Percentiles rank a stretch among this genome's conserved stretches.
These are phyloP conservation scores for Acrobasis suavella DNA, from an alignment of 2,888 invertebrate species.

Conservation along the genomic window DNA sequence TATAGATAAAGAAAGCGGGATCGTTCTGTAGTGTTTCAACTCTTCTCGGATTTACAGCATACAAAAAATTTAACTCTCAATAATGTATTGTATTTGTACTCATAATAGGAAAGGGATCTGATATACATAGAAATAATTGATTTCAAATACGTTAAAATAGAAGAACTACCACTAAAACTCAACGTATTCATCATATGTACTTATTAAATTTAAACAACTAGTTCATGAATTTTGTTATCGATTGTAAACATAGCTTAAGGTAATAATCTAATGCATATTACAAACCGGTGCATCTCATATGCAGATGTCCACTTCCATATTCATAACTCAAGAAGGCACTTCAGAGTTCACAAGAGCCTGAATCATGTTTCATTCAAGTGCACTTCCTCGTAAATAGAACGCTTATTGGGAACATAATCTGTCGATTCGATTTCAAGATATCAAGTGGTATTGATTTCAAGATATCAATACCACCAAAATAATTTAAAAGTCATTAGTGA, in stretches of 20 bases:
- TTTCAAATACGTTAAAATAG: no score
- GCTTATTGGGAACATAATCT: conserved; percentile 5
- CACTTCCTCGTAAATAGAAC: conserved; percentile 16
- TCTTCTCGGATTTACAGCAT: no score
- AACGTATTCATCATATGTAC: no score
- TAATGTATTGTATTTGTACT: no score
- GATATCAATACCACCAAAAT: background rate
- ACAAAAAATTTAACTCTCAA: no score
- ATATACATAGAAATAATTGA: no score
- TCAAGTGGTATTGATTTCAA: no score
- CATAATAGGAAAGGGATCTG: no score
- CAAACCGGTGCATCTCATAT: conserved; percentile 16
- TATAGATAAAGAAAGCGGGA: background rate
- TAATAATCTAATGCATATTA: conserved; percentile 16
- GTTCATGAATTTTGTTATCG: background rate
- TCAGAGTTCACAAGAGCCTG: conserved; percentile 12
- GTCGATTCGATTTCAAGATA: conserved; percentile 3
- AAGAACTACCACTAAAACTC: background rate
- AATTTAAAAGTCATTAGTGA: background rate
- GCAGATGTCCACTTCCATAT: conserved; percentile 18
- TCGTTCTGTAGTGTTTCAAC: no score
- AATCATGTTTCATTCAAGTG: conserved; percentile 17
- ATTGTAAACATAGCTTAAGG: background rate
- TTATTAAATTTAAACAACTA: background rate
- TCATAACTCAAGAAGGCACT: conserved; percentile 12